Conservation (phyloP, 2,888 invertebrate species). For the Leptinotarsa haldemani region DNA sequence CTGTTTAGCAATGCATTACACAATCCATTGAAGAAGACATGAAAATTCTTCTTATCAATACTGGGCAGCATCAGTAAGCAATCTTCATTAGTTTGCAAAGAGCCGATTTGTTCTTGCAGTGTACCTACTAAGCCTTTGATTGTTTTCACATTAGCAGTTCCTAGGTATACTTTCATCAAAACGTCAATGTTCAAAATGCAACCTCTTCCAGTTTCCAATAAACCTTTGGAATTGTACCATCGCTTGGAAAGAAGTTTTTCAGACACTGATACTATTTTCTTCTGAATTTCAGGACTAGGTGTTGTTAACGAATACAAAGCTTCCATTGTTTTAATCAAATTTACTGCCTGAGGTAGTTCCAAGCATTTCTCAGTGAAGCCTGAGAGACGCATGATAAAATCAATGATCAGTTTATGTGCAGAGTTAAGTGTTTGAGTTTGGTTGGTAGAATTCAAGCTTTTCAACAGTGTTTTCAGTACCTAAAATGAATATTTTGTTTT, state of each 20-base stretch:
- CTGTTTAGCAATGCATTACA: constrained; percentile 72
- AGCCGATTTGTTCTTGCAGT: constrained; percentile 69
- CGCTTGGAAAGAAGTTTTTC: constrained; percentile 72
- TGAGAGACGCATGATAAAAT: constrained; percentile 65
- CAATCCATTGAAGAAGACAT: constrained; percentile 75
- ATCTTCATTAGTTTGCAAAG: constrained; percentile 71
- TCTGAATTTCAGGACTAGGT: constrained; percentile 64
- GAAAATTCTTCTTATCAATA: constrained; percentile 76
- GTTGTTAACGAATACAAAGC: constrained; percentile 65
- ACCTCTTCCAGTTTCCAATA: constrained; percentile 73
- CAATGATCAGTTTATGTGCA: constrained; percentile 59
- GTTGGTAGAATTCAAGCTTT: constrained; percentile 62
- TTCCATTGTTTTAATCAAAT: constrained; percentile 69
- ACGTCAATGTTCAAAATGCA: constrained; percentile 67
- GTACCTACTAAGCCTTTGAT: constrained; percentile 70
- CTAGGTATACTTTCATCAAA: constrained; percentile 74
- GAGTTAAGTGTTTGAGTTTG: constrained; percentile 54
- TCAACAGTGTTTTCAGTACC: constrained; percentile 69
- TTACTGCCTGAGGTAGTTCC: constrained; percentile 69
- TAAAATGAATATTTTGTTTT: constrained; percentile 18
- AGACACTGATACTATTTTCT: constrained; percentile 68
- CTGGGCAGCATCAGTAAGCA: constrained; percentile 72
- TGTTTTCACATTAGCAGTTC: constrained; percentile 70
- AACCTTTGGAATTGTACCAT: constrained; percentile 77
- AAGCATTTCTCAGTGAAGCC: constrained; percentile 69